Percentiles rank a stretch among this genome's conserved stretches.
Conservation (phyloP, 37 sponge, comb jelly and placozoan species). For the Eunapius fragilis region DNA sequence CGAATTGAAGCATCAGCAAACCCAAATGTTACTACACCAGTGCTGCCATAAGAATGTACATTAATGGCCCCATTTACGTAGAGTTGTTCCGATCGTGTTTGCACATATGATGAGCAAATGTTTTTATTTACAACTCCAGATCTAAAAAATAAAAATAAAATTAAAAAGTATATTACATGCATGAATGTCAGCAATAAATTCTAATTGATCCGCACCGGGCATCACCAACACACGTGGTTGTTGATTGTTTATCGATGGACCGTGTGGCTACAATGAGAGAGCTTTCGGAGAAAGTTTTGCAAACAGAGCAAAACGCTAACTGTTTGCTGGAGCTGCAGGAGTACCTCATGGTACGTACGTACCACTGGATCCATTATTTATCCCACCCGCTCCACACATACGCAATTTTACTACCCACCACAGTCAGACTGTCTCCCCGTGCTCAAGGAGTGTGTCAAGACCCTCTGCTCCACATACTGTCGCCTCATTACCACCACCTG, state of each 20-base stretch:
- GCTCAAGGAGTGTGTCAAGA: conserved; percentile 21
- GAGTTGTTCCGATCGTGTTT: too few species aligned
- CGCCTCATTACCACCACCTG: conserved; percentile 14
- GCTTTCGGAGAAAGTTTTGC: conserved; percentile 19
- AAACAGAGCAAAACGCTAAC: conserved; percentile 58
- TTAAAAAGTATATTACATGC: too few species aligned
- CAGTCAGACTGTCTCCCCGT: conserved; percentile 2
- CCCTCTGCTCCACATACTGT: conserved; percentile 16
- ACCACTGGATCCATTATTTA: background rate
- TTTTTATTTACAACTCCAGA: too few species aligned
- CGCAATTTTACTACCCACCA: too few species aligned
- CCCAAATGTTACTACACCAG: too few species aligned
- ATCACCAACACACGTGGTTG: background rate
- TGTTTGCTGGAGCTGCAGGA: conserved; percentile 53
- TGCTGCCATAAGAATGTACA: too few species aligned
- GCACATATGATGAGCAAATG: too few species aligned
- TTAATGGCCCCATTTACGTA: too few species aligned
- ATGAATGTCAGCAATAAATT: too few species aligned
- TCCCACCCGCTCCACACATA: background rate
- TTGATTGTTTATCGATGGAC: background rate
- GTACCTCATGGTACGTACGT: conserved; percentile 40
- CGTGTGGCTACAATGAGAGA: background rate
- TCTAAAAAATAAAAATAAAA: too few species aligned
- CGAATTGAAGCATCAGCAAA: too few species aligned
- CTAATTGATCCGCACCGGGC: background rate